Evolutionary conservation across 2,888 invertebrate species (phyloP).

Genomic region (Acanthococcus lagerstroemiae): DNA sequence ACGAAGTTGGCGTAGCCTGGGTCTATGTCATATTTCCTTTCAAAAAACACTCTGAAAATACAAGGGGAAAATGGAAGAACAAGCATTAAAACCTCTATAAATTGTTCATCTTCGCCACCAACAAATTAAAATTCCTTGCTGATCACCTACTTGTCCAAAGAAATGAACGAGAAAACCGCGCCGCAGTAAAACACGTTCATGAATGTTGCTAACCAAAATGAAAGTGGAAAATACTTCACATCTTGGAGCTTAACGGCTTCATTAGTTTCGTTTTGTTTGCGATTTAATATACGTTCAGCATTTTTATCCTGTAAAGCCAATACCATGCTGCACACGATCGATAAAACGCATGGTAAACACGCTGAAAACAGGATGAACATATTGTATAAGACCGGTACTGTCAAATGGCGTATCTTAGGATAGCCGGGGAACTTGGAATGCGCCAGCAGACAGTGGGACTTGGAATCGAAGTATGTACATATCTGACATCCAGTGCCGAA

Average conservation of each 20-base stretch:
- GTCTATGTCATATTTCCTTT: constrained; percentile 62
- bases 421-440: no score
- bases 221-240: constrained; percentile 64
- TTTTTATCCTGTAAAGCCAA: constrained; percentile 78
- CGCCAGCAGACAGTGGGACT: no score
- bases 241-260: constrained; percentile 63
- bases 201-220: constrained; percentile 84
- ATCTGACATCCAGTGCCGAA: no score
- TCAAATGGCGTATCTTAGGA: no score
- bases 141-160: constrained; percentile 77
- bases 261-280: constrained; percentile 47
- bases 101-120: no score
- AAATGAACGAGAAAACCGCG: constrained; percentile 92
- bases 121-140: not conserved
- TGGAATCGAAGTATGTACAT: no score
- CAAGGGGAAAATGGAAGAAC: no score
- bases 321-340: constrained; percentile 67
- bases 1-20: constrained; percentile 70
- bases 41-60: constrained; percentile 78
- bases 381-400: no score
- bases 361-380: constrained; percentile 48
- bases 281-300: constrained; percentile 64
- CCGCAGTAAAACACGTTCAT: constrained; percentile 93
- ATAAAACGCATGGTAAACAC: constrained; percentile 69
- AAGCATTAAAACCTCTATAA: not conserved